Base-by-base conservation (phyloP, 2,797 vertebrate species). In the Falco biarmicus region DNA sequence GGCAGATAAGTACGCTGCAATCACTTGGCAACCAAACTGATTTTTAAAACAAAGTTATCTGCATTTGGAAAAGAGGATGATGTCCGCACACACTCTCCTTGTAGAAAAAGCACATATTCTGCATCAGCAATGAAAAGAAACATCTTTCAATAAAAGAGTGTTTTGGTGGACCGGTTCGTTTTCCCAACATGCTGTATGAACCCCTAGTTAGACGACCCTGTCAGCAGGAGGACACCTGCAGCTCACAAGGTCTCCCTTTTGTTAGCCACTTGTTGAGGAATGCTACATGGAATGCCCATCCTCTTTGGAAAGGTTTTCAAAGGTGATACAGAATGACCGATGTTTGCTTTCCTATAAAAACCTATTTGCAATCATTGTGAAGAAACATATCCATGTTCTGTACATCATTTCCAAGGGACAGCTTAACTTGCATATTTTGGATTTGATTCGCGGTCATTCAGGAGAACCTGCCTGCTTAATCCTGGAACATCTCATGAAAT, bases 201-300 rank as follows among this genome's bases (percentile, higher is more conserved):
- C 32, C 73, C 39, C 68, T 82, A 29, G 39, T 11, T 68, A 75
- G 60, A 91, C 76, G 89, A 63, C 50, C 31, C 37, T 87, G 85
- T 85, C 88, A 65, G 70, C 84, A 93, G 96, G 81, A 88, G 56
- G 11, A 88, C 66, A 88, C 78, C 54, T 70, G 65, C 82, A 86
- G 86, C 87, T 92, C 92, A 25, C 13, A 86, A 53, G 90, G 25
- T 51, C 94, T 97, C 96, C 66, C 66, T 88, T 91, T 94, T 77
- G 71, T 91, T 90, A 82, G 1, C 31, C 31, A 16, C 41, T 29
- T 56, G 51, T 18, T 78, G 57, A 81, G 65, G 84, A 96, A 80
- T 0, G 11, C 66, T 83, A 47, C 3, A 2, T 59, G 45, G 82
- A 84, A 83, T 43, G 47, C 57, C 77, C 7, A 8, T 34, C 43